These are phyloP conservation scores for Stichopus chloronotus DNA, from an alignment of 35 echinoderm and acorn worm species.

Conservation along the genomic window DNA sequence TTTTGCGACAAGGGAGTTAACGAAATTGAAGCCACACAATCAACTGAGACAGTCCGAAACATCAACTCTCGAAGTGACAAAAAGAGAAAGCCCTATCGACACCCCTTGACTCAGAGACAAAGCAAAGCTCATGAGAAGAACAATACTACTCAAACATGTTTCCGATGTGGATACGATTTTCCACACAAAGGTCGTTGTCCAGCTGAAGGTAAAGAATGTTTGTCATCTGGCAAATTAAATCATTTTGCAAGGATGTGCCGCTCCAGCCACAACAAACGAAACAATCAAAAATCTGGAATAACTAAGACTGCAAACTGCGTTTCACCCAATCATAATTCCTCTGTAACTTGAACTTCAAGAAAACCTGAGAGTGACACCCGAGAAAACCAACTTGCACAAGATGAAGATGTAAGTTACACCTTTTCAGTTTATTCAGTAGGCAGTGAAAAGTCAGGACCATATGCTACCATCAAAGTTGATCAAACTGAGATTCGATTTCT, in stretches of 20 bases:
- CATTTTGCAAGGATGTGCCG: conserved; percentile 37
- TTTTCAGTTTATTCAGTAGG: not conserved
- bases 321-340: too few species aligned
- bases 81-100: not conserved
- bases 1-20: conserved; percentile 45
- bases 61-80: not conserved
- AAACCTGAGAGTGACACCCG: not conserved
- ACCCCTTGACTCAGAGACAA: not conserved
- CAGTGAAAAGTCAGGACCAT: not conserved
- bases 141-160: not conserved
- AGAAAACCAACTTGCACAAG: not conserved
- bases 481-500: not conserved
- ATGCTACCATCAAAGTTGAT: not conserved
- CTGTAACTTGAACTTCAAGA: too few species aligned
- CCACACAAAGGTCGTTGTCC: conserved; percentile 54
- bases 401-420: not conserved
- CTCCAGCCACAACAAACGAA: not conserved
- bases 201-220: conserved; percentile 37
- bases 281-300: not conserved
- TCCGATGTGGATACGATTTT: conserved; percentile 35
- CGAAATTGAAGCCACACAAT: conserved; percentile 31
- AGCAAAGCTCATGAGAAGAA: not conserved
- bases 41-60: not conserved
- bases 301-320: not conserved
- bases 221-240: conserved; percentile 20